A percentile compares a stretch with the other conserved stretches of the same genome.
phyloP scores from a whole-genome alignment of 2,113 vertebrate genomes.

The Hylia prasina region DNA sequence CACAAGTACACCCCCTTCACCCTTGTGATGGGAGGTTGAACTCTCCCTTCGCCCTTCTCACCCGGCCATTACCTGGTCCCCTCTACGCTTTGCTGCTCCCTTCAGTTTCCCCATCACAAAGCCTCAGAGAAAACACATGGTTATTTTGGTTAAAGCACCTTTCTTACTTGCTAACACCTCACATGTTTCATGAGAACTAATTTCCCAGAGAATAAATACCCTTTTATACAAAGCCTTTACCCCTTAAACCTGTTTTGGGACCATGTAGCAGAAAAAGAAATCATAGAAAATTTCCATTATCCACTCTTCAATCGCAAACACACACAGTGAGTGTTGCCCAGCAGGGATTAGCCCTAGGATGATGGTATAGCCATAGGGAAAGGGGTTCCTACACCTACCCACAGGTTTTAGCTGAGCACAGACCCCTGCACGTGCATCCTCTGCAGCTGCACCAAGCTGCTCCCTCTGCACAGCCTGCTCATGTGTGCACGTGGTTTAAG shows the following conservation, averaged over 20 bases:
- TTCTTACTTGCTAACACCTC: not conserved
- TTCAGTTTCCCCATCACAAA: not conserved
- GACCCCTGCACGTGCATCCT: not conserved
- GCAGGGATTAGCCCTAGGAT: not conserved
- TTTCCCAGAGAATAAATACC: not conserved
- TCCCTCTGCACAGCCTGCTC: not conserved
- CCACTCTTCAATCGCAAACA: not conserved
- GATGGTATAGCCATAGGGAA: not conserved
- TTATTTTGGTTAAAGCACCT: not conserved
- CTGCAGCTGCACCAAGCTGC: not conserved
- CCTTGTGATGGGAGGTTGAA: not conserved
- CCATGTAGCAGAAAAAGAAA: not conserved
- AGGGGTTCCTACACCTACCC: not conserved
- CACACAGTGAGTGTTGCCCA: fast-evolving
- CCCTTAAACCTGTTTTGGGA: not conserved
- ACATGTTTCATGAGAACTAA: not conserved
- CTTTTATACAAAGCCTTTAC: not conserved
- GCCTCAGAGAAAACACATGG: not conserved
- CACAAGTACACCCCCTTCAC: not conserved
- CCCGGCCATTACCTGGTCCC: not conserved
- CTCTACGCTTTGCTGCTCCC: not conserved
- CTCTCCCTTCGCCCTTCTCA: not conserved
- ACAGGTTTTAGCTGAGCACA: not conserved
- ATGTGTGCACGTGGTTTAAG: fast-evolving
- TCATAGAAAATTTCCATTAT: not conserved